Evolutionary conservation across 1,140 invertebrate species (phyloP), one percentile per base, ranked within the genome.

Genomic region (Lepidotrigona ventralis): DNA sequence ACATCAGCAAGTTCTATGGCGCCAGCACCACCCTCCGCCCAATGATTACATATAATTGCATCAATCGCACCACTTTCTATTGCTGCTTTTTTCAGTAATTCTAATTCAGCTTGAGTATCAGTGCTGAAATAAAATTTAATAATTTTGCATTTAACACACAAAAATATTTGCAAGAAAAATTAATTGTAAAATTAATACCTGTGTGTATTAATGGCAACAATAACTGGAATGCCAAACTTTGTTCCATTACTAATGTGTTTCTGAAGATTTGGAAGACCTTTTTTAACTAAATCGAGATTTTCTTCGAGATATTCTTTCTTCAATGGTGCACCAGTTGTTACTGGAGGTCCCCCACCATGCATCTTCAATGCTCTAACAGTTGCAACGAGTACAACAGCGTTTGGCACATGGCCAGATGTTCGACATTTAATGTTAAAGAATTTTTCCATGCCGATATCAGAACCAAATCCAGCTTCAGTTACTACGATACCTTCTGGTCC

Each of bases 381-480:
- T 1, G 97, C 96, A 9, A 99, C 99, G 39, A 99, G 94, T 1
- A 99, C 98, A 33, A 98, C 97, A 90, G 97, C 98, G 94, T 98
- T 97, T 4, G 99, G 99, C n/a, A 95, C 88, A 63, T 97, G 95
- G 0, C 97, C 97, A 9, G 98, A 99, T 69, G 97, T 96, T 29
- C 99, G 96, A 90, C 98, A 99, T 95, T 99, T 99, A 75, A 99
- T 99, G 92, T 99, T 96, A 93, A 99, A 99, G 95, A 99, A 99
- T 93, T 99, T 99, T 95, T 99, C 99, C 97, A 99, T 98, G 69
- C 97, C 99, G 91, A 99, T 99, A 94, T 99, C 99, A 19, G 98
- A 99, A 33, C 99, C 99, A 94, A 99, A 99, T 21, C 99, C 99
- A 78, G 98, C 98, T 95, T 99, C 99, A 14, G 99, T 99, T 1